These are phyloP conservation scores for Mus musculus DNA, from an alignment of 2,113 vertebrate genomes.

Conservation along the genomic window GRCm39 chr1:122734001-122734500, in stretches of 20 bases:
- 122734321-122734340: background rate
- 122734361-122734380: background rate
- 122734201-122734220: background rate
- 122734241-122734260: background rate
- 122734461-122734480: background rate
- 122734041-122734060: background rate
- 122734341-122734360: background rate
- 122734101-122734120: background rate
- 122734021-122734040: background rate
- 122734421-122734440: background rate
- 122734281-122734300: background rate
- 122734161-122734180: background rate
- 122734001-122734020: background rate
- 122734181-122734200: background rate
- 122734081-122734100: background rate
- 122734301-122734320: background rate
- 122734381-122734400: background rate
- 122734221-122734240: background rate
- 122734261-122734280: background rate
- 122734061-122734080: background rate
- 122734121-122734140: background rate
- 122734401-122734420: background rate
- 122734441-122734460: background rate
- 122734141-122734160: background rate
- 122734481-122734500: background rate